Conservation (phyloP, 2,113 vertebrate species). For the Gasterosteus aculeatus region DNA sequence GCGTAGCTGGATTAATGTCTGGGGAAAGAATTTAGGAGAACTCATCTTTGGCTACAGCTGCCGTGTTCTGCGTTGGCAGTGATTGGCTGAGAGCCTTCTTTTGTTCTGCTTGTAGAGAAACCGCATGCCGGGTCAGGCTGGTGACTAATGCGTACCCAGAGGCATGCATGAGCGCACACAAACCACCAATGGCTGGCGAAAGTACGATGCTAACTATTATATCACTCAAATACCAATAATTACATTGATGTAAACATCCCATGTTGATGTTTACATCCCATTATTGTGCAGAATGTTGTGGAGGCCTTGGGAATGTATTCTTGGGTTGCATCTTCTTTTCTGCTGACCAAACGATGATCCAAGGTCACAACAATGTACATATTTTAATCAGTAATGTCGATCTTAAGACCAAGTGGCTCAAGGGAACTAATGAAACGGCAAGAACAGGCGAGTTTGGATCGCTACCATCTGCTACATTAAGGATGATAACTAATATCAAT, state of each 20-base stretch:
- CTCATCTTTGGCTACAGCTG: constrained; percentile 62
- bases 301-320: neutral
- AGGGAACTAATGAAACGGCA: neutral
- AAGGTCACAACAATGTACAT: neutral
- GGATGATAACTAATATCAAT: neutral
- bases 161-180: constrained; percentile 52
- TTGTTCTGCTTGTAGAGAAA: constrained; percentile 43
- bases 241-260: neutral
- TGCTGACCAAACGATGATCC: neutral
- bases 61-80: constrained; percentile 70
- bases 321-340: neutral
- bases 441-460: neutral
- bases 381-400: neutral
- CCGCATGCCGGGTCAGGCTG: constrained; percentile 53
- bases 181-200: constrained; percentile 30
- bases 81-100: constrained; percentile 67
- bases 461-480: neutral
- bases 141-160: constrained; percentile 60
- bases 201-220: constrained; percentile 34
- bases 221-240: neutral
- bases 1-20: constrained; percentile 2
- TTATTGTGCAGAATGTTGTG: constrained; percentile 11
- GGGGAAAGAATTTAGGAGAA: constrained; percentile 1
- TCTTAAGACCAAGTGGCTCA: neutral
- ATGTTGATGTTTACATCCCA: constrained; percentile 8